Evolutionary conservation across 1,140 invertebrate genomes (phyloP), one percentile per base, ranked within the genome.

Genomic region (Temnothorax curvispinosus): DNA sequence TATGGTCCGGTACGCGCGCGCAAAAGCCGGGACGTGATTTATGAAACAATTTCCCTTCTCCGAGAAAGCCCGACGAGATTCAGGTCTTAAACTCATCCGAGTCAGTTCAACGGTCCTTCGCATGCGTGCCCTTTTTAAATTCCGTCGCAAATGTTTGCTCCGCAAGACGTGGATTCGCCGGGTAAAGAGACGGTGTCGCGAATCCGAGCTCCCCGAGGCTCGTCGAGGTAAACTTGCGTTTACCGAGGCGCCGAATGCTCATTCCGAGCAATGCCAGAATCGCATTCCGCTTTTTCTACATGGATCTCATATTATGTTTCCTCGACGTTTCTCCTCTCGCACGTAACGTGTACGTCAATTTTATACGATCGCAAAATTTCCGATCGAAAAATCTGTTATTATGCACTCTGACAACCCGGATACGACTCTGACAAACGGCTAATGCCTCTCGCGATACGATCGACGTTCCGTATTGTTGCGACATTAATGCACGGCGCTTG

Each of bases 1-100:
- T n/a, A 13, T 7, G 27, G 75, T 38, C 47, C 44, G 38, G 62
- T 15, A 15, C 13, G 77, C 69, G 56, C 44, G 44, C 71, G 77
- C 58, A 71, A 65, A 65, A 65, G 71, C 50, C 80, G 74, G 76
- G 71, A 38, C 75, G 75, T 90, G 85, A 90, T 90, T 90, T 90
- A 90, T 89, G 90, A 88, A 85, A 91, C 86, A 72, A 88, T 90
- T 87, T 88, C 54, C 54, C 84, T 86, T 86, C 64, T 78, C 65
- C 85, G 64, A 65, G 62, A 54, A 65, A 86, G 13, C 60, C n/a
- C n/a, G 86, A 50, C 71, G 67, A 52, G 35, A 62, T 71, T 65
- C 60, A 69, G 13, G 18, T 77, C 60, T 52, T 69, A 86, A 80
- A 87, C 56, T 85, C 75, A 81, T 86, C 82, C 75, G 52, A 52